Conservation (phyloP, 2,888 invertebrate species). For the Portevinia maculata region DNA sequence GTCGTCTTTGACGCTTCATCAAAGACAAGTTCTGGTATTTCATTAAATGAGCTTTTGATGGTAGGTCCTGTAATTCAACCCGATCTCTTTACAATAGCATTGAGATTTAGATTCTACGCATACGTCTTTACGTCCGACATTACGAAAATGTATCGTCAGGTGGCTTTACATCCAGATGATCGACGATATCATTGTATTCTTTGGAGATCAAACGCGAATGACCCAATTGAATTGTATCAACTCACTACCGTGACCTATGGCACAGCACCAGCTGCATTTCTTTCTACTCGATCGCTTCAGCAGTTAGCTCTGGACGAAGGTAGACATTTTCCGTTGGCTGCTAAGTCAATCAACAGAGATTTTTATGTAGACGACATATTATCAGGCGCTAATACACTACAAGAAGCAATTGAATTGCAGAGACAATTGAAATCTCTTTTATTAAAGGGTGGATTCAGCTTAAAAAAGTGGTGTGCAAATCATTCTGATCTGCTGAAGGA, state of each 20-base stretch:
- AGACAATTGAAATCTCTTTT: too few species aligned
- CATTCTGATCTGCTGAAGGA: background rate
- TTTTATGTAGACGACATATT: conserved; percentile 28
- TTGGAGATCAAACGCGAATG: conserved; percentile 49
- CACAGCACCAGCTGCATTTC: conserved; percentile 44
- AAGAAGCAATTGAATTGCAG: background rate
- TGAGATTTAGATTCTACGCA: conserved; percentile 39
- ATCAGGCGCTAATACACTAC: background rate
- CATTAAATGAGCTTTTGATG: conserved; percentile 50
- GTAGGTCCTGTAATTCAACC: conserved; percentile 46
- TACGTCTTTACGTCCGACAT: conserved; percentile 65
- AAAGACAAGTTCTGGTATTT: conserved; percentile 24
- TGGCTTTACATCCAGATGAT: conserved; percentile 32
- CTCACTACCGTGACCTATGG: conserved; percentile 56
- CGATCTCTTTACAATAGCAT: conserved; percentile 28
- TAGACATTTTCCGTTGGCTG: conserved; percentile 11
- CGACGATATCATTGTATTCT: conserved; percentile 53
- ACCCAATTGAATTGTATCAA: conserved; percentile 36
- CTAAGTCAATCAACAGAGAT: conserved; percentile 10
- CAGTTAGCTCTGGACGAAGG: conserved; percentile 39
- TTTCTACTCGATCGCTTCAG: conserved; percentile 29
- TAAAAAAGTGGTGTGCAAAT: background rate
- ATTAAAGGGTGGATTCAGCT: background rate
- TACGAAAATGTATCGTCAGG: conserved; percentile 61
- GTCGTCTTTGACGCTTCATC: conserved; percentile 5